Evolutionary conservation across 2,797 vertebrate species (phyloP), one percentile per base, ranked within the genome.

Genomic region (Rhodeus uyekii): DNA sequence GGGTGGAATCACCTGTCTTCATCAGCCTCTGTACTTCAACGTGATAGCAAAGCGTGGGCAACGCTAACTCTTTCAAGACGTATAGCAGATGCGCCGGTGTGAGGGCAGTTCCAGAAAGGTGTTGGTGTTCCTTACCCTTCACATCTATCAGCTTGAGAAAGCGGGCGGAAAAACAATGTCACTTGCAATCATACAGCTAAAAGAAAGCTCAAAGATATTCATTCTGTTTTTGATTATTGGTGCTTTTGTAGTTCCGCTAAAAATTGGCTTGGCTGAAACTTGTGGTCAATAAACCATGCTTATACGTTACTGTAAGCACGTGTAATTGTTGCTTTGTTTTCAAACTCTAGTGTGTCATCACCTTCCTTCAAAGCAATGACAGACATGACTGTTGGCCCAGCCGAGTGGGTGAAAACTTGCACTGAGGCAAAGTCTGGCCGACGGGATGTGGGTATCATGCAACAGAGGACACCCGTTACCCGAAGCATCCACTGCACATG

Each of bases 381-480:
- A 9, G 76, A 48, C 42, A 58, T 60, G 48, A 34, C 83, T 75
- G 38, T n/a, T 50, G 83, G 78, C 71, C 8, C 8, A 55, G 27
- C 48, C 39, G 44, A 81, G 50, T 55, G 39, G 75, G 53, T 29
- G 46, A 34, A 55, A 39, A 60, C 22, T 13, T 39, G 60, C 48
- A 60, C 39, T 68, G 18, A 61, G 55, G 75, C 42, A 68, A 53
- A 71, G 32, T 65, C 36, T 38, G 81, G 83, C 76, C 81, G 77
- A 58, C 82, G 76, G 65, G 80, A 87, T 84, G 85, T 63, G 75
- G 32, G 82, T 55, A 76, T 32, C 18, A 67, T 67, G 58, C 79
- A 86, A 87, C 83, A 84, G 88, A 94, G 88, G 91, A 91, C 90
- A 83, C 91, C 86, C 84, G 87, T 89, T 82, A 87, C 88, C 90